These are phyloP conservation scores for Melanotaenia trifasciata DNA, from an alignment of 2,797 vertebrate species.

Conservation along the genomic window DNA sequence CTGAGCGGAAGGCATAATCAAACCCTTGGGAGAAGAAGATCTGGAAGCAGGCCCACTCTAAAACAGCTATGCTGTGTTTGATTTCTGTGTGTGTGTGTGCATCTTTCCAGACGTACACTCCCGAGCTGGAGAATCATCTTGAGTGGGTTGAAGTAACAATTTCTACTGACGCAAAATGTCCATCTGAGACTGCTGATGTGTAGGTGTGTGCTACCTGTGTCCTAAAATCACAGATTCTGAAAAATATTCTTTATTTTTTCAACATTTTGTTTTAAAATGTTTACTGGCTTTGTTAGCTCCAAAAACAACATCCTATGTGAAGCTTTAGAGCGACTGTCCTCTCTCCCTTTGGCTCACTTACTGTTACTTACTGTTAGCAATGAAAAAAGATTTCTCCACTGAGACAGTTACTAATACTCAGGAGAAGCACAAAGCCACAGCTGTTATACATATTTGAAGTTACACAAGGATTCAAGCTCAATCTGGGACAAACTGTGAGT, in stretches of 20 bases:
- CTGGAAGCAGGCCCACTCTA: slow-evolving; percentile 59
- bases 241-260: slow-evolving; percentile 41
- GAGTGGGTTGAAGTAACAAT: slow-evolving; percentile 51
- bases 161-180: slow-evolving; percentile 53
- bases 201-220: slow-evolving; percentile 63
- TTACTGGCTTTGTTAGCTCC: slow-evolving; percentile 43
- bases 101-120: slow-evolving; percentile 36
- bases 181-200: slow-evolving; percentile 62
- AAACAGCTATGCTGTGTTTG: slow-evolving; percentile 45
- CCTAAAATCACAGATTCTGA: slow-evolving; percentile 56
- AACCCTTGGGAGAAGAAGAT: slow-evolving; percentile 55
- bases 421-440: slow-evolving; percentile 27
- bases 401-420: slow-evolving; percentile 43
- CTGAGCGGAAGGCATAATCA: slow-evolving; percentile 70
- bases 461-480: slow-evolving; percentile 27
- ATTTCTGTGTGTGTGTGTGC: slow-evolving; percentile 22
- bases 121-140: slow-evolving; percentile 38
- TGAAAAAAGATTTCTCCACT: slow-evolving; percentile 50
- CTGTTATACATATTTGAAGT: slow-evolving; percentile 57
- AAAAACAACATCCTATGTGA: slow-evolving; percentile 56
- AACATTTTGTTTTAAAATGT: slow-evolving; percentile 25
- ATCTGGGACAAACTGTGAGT: slow-evolving; percentile 9
- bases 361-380: slow-evolving; percentile 54
- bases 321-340: slow-evolving; percentile 21
- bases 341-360: slow-evolving; percentile 2